Evolutionary conservation across 2,888 invertebrate genomes (phyloP), one percentile per base, ranked within the genome.

Genomic region (Sarcophaga carnaria): DNA sequence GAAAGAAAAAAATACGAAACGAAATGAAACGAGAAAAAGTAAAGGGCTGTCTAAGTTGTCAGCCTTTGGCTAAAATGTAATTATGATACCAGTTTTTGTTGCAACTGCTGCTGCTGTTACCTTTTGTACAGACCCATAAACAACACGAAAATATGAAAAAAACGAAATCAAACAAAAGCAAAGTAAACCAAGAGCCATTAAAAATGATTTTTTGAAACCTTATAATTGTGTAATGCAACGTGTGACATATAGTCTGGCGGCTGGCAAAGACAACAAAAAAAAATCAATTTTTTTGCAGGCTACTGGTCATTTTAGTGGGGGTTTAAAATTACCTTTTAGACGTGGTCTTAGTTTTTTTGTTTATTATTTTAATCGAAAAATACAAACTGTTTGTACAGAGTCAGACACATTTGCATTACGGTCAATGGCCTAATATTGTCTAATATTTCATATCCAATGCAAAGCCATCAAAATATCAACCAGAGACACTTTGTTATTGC

Each of bases 171-270:
- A 74, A 54, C 62, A 69, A 78, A 20, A 37, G 10, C 1, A 37
- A 37, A 37, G 2, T 2, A 37, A 37, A 14, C 37, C n/a, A 60
- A 75, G 20, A 49, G 27, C 25, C 25, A 47, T 75, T 22, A 22
- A 27, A 64, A 72, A 59, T 27, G 64, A 22, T 70, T 62, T 69
- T 49, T 54, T 14, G 83, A 86, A 83, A 78, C 86, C 83, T 86
- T 86, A 78, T 83, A 62, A 83, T 69, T 63, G 80, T 63, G 80
- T 77, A 83, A 77, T 70, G 83, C 83, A 83, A 78, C 74, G 25
- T 77, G 76, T 82, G 77, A 25, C 71, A 72, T 8, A 25, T 12
- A 59, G n/a, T 17, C 14, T 25, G 54, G 1, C 49, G 11, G 37
- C 22, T 49, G 14, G 17, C 49, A 71, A 37, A 37, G 8, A 10